Evolutionary conservation across 1,140 invertebrate genomes (phyloP).

Genomic region (Drosophila suzukii): DNA sequence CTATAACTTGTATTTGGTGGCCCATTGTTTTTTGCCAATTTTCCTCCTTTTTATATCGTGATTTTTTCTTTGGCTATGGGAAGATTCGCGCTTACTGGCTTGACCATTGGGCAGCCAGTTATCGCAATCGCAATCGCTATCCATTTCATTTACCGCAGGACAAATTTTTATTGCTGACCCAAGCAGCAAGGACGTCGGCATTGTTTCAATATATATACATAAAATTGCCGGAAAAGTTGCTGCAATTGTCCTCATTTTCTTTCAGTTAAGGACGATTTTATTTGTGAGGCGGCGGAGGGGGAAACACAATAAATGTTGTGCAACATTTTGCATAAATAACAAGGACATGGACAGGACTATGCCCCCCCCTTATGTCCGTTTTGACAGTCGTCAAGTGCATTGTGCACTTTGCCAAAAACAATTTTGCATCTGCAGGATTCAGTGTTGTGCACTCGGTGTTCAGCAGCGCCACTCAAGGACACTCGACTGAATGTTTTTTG

Average conservation of each 20-base stretch:
- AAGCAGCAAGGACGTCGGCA: slow-evolving; percentile 65
- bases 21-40: slow-evolving; percentile 23
- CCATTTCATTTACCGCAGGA: slow-evolving; percentile 81
- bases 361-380: slow-evolving; percentile 52
- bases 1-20: slow-evolving; percentile 48
- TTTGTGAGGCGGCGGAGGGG: slow-evolving; percentile 17
- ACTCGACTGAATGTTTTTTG: slow-evolving; percentile 50
- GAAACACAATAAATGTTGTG: slow-evolving; percentile 43
- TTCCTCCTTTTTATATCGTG: slow-evolving; percentile 10
- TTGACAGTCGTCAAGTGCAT: slow-evolving; percentile 80
- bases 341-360: slow-evolving; percentile 43
- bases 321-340: slow-evolving; percentile 64
- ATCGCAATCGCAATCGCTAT: slow-evolving; percentile 79
- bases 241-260: slow-evolving; percentile 80
- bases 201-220: slow-evolving; percentile 59
- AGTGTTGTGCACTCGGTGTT: slow-evolving; percentile 3
- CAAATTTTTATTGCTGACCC: slow-evolving; percentile 81
- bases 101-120: slow-evolving; percentile 50
- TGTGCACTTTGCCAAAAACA: slow-evolving; percentile 82
- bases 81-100: slow-evolving; percentile 14
- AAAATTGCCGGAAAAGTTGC: slow-evolving; percentile 80
- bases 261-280: slow-evolving; percentile 74
- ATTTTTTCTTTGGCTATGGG: slow-evolving; percentile 3
- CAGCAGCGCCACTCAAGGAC: slow-evolving; percentile 46
- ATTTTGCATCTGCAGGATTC: slow-evolving; percentile 53